Percentiles rank a stretch among this genome's conserved stretches.
Evolutionary conservation across 2,888 invertebrate species (phyloP).

Genomic region (Lithophane ornitopus): DNA sequence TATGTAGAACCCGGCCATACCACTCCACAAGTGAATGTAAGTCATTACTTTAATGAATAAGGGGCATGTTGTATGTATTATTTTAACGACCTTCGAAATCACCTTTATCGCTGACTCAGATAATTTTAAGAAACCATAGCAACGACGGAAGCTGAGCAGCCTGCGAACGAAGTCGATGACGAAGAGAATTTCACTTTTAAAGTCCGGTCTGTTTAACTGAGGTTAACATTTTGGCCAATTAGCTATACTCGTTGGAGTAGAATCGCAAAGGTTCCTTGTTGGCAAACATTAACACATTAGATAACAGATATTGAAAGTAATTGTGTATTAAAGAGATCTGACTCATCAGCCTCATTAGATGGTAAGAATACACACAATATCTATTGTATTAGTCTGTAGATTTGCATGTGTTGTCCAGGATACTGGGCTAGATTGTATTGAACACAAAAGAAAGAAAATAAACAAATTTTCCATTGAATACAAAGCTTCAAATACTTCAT

Average conservation of each 20-base stretch:
- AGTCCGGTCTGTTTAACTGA: constrained; percentile 61
- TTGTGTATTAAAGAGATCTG: constrained; percentile 7
- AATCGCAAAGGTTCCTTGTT: constrained; percentile 25
- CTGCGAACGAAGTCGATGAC: constrained; percentile 36
- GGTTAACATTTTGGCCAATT: constrained; percentile 40
- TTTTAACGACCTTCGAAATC: constrained; percentile 48
- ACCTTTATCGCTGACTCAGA: constrained; percentile 62
- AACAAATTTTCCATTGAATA: not conserved
- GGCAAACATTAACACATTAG: not conserved
- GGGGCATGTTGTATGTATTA: constrained; percentile 16
- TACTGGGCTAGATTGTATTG: not conserved
- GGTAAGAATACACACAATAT: not conserved
- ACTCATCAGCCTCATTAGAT: constrained; percentile 3
- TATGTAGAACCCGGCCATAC: not conserved
- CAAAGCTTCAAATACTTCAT: not conserved
- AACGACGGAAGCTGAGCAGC: constrained; percentile 47
- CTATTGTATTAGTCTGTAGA: not conserved
- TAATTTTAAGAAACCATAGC: constrained; percentile 52
- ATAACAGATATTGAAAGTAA: constrained; percentile 18
- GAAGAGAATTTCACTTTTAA: constrained; percentile 66
- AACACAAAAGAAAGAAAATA: not conserved
- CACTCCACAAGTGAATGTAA: constrained; percentile 26
- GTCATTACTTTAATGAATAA: constrained; percentile 19
- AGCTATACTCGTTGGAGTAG: constrained; percentile 9
- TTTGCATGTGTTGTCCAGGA: not conserved